Evolutionary conservation across 1,140 invertebrate species (phyloP).

Genomic region (Magallana gigas): DNA sequence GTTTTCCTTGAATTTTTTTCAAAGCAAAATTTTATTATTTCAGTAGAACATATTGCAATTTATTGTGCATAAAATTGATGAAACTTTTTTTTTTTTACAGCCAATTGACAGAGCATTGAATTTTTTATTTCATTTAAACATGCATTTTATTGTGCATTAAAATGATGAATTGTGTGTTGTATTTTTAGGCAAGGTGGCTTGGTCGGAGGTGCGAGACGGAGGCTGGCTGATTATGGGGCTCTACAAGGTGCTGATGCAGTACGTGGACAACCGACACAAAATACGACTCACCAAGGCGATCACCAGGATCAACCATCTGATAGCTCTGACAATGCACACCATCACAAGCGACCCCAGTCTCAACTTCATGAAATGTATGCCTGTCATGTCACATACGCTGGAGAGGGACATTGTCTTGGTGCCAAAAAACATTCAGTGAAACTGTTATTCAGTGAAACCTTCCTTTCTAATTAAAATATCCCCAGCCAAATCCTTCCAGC

Average conservation of each 20-base stretch:
- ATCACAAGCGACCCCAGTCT: neutral
- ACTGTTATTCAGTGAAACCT: neutral
- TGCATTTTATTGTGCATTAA: too few species aligned
- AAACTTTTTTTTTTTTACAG: too few species aligned
- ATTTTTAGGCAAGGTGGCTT: constrained; percentile 29
- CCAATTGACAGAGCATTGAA: too few species aligned
- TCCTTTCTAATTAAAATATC: too few species aligned
- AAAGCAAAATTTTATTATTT: too few species aligned
- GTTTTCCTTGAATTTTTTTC: too few species aligned
- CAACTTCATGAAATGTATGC: constrained; percentile 23
- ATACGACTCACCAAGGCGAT: neutral
- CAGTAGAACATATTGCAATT: too few species aligned
- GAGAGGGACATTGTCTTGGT: constrained; percentile 5
- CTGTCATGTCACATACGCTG: neutral
- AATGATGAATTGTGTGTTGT: too few species aligned
- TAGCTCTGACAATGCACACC: constrained; percentile 5
- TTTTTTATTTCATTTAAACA: too few species aligned
- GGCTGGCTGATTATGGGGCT: constrained; percentile 37
- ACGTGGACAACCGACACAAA: neutral
- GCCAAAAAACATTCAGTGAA: constrained; percentile 15
- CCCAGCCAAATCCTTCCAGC: too few species aligned
- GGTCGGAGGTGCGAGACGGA: constrained; percentile 10
- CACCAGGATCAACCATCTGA: constrained; percentile 7
- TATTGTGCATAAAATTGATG: too few species aligned
- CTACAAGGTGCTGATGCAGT: constrained; percentile 19